Base-by-base conservation (phyloP, 92 coral and sea anemone genomes). In the Porites evermanni region DNA sequence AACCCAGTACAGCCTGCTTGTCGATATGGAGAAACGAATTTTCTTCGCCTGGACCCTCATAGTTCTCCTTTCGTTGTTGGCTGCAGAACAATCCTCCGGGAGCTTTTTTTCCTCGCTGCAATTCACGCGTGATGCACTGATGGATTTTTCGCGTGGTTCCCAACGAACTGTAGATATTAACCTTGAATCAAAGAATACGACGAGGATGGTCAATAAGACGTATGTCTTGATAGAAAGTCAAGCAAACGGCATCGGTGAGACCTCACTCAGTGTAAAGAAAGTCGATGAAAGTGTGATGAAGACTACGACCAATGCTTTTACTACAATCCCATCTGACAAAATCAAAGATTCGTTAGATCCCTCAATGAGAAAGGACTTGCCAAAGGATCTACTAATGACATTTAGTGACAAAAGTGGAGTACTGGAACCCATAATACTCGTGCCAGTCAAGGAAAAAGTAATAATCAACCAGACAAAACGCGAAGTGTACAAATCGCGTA, bases 141-240 rank as follows among this genome's bases (percentile, higher is more conserved):
- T 89, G 90, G 68, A 70, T 50, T 94, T 77, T 65, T 92, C 90
- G 68, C 72, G 87, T 32, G 98, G 98, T 52, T 83, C 95, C 0
- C 79, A 79, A n/a, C 69, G 93, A 85, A 86, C 88, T 17, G 94
- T 94, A 20, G 75, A 83, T 12, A 85, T 56, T 16, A 56, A 92
- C 32, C 81, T 71, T 9, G 88, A 80, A 24, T 92, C 95, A 18
- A 64, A 89, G 64, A 86, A 74, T 19, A 75, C 79, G 67, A 71
- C 84, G 19, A 70, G 10, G 38, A 67, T 12, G 58, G 13, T 53
- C 52, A 13, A 13, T 58, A 18, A 38, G 38, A 32, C 38, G 38
- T 32, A 32, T 32, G 38, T 32, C 38, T 32, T 32, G 38, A 32
- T 32, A 32, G 3, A 2, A 32, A 32, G 38, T 32, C 38, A 32